Evolutionary conservation across 2,113 vertebrate genomes (phyloP), one percentile per base, ranked within the genome.

Genomic region (Brachirus orientalis): DNA sequence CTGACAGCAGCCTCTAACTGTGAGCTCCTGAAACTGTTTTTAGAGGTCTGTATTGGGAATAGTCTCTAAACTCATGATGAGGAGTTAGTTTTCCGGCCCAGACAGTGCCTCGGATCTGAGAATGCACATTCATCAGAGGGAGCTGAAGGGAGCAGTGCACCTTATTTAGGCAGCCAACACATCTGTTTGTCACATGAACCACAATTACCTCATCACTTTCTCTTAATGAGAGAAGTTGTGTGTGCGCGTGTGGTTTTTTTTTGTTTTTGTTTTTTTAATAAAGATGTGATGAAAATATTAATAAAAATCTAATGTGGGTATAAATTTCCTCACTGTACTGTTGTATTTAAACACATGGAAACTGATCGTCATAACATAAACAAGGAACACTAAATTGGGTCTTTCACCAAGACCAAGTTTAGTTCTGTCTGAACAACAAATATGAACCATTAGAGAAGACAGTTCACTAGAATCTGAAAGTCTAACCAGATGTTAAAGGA

Each of bases 71-170:
- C 41, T 53, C 46, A 51, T 57, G 44, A 72, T 66, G 63, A 80
- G 45, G 65, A 67, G 33, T 22, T 9, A 61, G 28, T 69, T 72
- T 72, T 76, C 50, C 33, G n/a, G 38, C 10, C 16, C 66, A 63
- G 73, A 45, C 60, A 13, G 57, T 46, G 22, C 57, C 61, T 44
- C 8, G 45, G 51, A 66, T 67, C 51, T 22, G 5, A 40, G 33
- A 57, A 72, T 67, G 45, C 43, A 67, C 63, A 64, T 75, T 85
- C 79, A 68, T 84, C 63, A 75, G 64, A 17, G 63, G 45, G 20
- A 20, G 75, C 64, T 82, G 41, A 88, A 70, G 53, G 78, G 59
- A 69, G 69, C 72, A 38, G 69, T 63, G 65, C n/a, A 75, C 53
- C 44, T 62, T 82, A 72, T 77, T 70, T 74, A 80, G 46, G 43